Percentiles rank a stretch among this genome's conserved stretches.
Evolutionary conservation across 1,140 invertebrate species (phyloP).

Genomic region (Heliconius hewitsoni): DNA sequence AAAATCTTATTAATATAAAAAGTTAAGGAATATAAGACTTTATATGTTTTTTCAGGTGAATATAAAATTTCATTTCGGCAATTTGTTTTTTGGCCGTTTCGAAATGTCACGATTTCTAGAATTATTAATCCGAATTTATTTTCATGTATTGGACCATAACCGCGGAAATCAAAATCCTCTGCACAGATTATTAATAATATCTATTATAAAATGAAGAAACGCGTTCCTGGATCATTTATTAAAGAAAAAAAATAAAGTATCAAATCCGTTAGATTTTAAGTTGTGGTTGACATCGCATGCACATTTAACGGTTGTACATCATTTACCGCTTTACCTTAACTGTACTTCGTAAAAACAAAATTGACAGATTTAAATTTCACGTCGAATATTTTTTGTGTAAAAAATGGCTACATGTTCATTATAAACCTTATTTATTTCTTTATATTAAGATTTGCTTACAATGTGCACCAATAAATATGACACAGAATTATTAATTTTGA

Average conservation of each 20-base stretch:
- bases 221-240: neutral
- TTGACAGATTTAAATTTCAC: conserved; percentile 17
- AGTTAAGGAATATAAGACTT: too few species aligned
- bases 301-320: conserved; percentile 51
- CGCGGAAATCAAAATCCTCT: too few species aligned
- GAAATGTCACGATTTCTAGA: too few species aligned
- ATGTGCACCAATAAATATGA: neutral
- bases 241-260: neutral
- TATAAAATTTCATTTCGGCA: too few species aligned
- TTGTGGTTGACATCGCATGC: conserved; percentile 62
- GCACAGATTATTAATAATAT: neutral
- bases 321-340: conserved; percentile 45
- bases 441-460: neutral
- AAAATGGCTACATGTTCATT: neutral
- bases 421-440: neutral
- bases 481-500: neutral
- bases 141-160: too few species aligned
- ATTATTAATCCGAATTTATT: too few species aligned
- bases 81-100: too few species aligned
- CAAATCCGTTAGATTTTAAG: conserved; percentile 28
- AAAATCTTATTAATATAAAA: too few species aligned
- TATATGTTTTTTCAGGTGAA: too few species aligned
- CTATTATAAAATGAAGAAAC: neutral
- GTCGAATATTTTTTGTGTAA: neutral
- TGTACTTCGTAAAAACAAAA: conserved; percentile 37